Base-by-base conservation (phyloP, 2,888 invertebrate genomes). In the Platycheirus rosarum region DNA sequence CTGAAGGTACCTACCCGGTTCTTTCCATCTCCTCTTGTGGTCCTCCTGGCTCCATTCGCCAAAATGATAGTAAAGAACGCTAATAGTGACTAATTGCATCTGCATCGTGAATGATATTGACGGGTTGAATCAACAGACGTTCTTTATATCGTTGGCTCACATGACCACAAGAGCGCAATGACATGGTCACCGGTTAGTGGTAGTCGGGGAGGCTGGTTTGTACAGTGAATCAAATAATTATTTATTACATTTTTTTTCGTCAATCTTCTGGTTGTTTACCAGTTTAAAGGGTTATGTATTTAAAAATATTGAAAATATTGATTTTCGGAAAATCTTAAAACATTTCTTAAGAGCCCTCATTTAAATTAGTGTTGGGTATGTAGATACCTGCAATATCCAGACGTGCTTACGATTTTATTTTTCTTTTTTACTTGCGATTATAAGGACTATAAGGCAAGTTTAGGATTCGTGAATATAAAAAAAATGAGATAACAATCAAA, bases 61-160 rank as follows among this genome's bases (percentile, higher is more conserved):
- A 63, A 73, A 71, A 82, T 77, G 73, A 82, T 78, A 73, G 73
- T 49, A 68, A 84, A 73, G 73, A 84, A 84, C 73, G 82, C 77
- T 84, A 77, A 84, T 84, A 73, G 77, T 77, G 82, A 84, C 77
- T 84, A 84, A 77, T 77, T 84, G 77, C 77, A 84, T 78, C 77
- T 77, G 73, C 73, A 77, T 84, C 68, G 68, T 77, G 71, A 78
- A 57, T 77, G 77, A 77, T 84, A 77, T 77, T 69, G 73, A n/a
- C n/a, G n/a, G n/a, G n/a, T n/a, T n/a, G n/a, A 55, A 62, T 76
- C 71, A 77, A 68, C 76, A 49, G 71, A 76, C 66, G 66, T 65
- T 79, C 44, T 79, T 75, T 57, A 79, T 69, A 79, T 57, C 62
- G 55, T 51, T 74, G 49, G 44, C 60, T 60, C 60, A 60, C 55